Percentiles rank a stretch among this genome's conserved stretches.
These are phyloP conservation scores for Phalacrocorax carbo DNA, from an alignment of 2,113 vertebrate genomes.

Conservation along the genomic window DNA sequence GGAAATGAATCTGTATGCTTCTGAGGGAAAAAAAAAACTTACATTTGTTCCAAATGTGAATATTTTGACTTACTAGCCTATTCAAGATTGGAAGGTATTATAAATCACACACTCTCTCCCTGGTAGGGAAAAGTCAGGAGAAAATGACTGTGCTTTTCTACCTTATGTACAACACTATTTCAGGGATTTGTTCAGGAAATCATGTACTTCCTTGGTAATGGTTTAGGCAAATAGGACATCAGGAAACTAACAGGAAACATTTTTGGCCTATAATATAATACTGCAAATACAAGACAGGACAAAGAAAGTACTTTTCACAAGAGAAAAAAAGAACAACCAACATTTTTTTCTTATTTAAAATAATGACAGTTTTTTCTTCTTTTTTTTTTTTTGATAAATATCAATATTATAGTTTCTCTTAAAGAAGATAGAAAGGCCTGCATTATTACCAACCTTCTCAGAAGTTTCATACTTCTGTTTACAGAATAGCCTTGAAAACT, in stretches of 20 bases:
- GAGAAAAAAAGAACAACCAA: background rate
- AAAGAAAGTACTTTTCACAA: background rate
- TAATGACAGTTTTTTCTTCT: too few species aligned
- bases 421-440: background rate
- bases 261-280: background rate
- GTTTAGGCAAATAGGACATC: background rate
- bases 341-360: background rate
- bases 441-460: background rate
- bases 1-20: background rate
- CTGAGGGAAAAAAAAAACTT: background rate
- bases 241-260: background rate
- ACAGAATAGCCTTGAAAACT: background rate
- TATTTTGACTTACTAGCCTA: background rate
- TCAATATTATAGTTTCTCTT: background rate
- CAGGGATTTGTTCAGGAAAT: background rate
- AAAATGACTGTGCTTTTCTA: background rate
- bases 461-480: background rate
- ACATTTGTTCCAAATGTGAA: background rate
- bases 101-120: background rate
- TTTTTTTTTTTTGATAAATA: background rate
- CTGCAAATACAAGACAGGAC: background rate
- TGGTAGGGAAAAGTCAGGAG: background rate
- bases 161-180: background rate
- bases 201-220: background rate
- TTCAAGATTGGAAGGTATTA: background rate